Conservation (phyloP, 2,797 vertebrate genomes). For the Spinus pinus region DNA sequence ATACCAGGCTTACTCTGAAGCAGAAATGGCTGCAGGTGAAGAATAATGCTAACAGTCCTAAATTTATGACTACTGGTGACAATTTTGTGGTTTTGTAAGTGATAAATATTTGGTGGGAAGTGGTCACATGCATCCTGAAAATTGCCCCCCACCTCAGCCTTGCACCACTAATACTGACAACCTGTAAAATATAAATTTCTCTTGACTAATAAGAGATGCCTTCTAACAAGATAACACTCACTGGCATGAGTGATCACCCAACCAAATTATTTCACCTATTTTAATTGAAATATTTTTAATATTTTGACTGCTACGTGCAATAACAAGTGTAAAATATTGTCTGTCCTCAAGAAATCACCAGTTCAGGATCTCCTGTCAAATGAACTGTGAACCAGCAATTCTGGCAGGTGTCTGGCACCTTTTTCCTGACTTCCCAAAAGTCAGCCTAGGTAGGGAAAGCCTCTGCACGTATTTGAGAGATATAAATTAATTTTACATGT, state of each 20-base stretch:
- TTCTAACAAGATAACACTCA: not conserved
- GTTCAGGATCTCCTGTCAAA: not conserved
- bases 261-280: not conserved
- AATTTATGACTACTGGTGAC: not conserved
- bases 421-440: not conserved
- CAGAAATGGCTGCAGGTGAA: not conserved
- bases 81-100: not conserved
- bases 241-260: not conserved
- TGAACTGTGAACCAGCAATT: not conserved
- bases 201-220: not conserved
- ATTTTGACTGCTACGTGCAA: not conserved
- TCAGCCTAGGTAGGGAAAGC: not conserved
- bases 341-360: not conserved
- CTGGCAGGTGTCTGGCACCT: not conserved
- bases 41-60: not conserved
- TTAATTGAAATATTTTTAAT: not conserved
- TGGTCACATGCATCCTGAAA: not conserved
- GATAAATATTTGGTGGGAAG: not conserved
- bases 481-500: not conserved
- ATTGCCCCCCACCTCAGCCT: fast-evolving
- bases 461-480: not conserved
- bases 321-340: not conserved
- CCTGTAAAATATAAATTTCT: not conserved
- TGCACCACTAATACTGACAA: not conserved
- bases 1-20: not conserved